Percentiles rank a stretch among this genome's conserved stretches.
Conservation (phyloP, 2,797 vertebrate genomes). For the Peromyscus nudipes region DNA sequence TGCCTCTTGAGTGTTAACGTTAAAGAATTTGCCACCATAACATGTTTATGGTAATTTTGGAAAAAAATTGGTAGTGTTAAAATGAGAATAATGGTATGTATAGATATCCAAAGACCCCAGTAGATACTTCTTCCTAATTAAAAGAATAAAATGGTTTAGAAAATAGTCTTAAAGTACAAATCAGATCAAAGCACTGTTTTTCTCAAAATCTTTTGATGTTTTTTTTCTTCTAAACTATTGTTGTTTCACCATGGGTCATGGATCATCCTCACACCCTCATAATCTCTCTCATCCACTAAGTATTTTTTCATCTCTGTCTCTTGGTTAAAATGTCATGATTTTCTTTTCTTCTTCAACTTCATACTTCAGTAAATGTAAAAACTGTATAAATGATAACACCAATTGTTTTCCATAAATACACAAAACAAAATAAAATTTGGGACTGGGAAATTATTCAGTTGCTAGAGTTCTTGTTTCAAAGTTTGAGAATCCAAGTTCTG, state of each 20-base stretch:
- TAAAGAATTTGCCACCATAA: no score
- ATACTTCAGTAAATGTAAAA: background rate
- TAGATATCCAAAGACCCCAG: no score
- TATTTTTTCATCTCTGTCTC: background rate
- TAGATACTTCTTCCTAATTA: background rate
- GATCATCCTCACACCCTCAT: no score
- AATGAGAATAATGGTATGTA: no score
- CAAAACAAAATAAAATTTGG: background rate
- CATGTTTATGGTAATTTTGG: no score
- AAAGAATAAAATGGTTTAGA: background rate
- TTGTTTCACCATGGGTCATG: background rate
- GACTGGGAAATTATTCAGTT: background rate
- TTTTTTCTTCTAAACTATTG: background rate
- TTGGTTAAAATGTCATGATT: background rate
- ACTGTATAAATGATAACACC: background rate
- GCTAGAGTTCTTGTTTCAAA: background rate
- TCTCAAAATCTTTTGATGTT: background rate
- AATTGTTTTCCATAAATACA: background rate
- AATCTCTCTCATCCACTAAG: background rate
- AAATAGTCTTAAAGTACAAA: background rate
- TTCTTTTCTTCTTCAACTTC: background rate
- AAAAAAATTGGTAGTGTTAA: no score
- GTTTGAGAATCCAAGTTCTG: background rate
- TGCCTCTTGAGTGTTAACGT: background rate
- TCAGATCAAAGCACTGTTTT: background rate